Conservation (phyloP, 2,113 vertebrate genomes). For the Xerus inauris region DNA sequence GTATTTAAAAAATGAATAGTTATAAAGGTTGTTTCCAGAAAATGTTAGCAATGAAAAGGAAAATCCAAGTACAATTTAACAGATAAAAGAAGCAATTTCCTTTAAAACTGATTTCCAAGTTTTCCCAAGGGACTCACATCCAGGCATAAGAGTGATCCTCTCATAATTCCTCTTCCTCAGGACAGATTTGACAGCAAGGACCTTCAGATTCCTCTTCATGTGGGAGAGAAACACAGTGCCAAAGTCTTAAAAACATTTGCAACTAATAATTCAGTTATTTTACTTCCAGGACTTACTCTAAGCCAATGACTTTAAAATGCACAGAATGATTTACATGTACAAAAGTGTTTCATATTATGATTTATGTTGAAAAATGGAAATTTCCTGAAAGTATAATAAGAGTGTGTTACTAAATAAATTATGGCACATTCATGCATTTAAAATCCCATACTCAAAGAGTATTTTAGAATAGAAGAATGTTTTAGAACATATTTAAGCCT, state of each 20-base stretch:
- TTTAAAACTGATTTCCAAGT: background rate
- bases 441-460: background rate
- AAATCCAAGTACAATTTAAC: background rate
- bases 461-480: background rate
- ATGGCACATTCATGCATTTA: background rate
- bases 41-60: background rate
- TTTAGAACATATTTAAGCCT: background rate
- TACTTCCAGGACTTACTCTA: background rate
- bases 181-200: too few species aligned
- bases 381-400: background rate
- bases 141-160: background rate
- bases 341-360: background rate
- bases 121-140: background rate
- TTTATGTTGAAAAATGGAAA: background rate
- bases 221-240: background rate
- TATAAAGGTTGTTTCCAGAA: background rate
- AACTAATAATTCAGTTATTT: constrained; percentile 4
- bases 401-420: background rate
- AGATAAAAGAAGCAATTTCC: background rate
- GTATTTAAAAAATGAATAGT: background rate
- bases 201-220: background rate
- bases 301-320: background rate
- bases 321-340: background rate
- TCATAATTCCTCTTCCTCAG: background rate
- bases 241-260: background rate